A percentile compares a stretch with the other conserved stretches of the same genome.
Conservation (phyloP, 1,140 invertebrate genomes). For the Atta cephalotes region DNA sequence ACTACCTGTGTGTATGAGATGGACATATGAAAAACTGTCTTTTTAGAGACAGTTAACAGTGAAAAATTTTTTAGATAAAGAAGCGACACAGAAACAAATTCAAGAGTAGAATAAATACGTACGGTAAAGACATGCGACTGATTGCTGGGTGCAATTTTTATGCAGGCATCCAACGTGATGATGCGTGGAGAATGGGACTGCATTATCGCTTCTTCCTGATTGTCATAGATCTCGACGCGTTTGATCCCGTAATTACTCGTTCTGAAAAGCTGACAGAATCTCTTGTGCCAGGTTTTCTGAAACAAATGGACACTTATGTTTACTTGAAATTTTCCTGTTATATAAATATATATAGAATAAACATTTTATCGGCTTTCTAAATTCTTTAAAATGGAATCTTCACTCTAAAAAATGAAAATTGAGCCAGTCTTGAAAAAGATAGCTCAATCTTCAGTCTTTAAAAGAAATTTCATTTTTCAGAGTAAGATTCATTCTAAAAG, state of each 20-base stretch:
- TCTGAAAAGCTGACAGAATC: conserved; percentile 92
- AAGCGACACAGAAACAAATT: neutral
- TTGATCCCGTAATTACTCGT: conserved; percentile 94
- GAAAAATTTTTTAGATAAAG: neutral
- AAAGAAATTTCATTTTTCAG: too few relatives aligned
- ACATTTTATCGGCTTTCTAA: too few relatives aligned
- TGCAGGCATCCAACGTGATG: conserved; percentile 93
- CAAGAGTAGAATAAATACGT: conserved; percentile 70
- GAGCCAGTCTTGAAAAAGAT: too few relatives aligned
- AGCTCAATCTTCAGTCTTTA: too few relatives aligned
- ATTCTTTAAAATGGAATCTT: too few relatives aligned
- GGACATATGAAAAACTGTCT: neutral
- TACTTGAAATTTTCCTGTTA: neutral
- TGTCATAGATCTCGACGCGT: conserved; percentile 93
- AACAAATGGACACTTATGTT: conserved; percentile 73
- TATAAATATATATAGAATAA: neutral
- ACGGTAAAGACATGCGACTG: conserved; percentile 87
- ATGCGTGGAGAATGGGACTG: conserved; percentile 90
- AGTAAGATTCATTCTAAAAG: too few relatives aligned
- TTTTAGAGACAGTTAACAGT: neutral
- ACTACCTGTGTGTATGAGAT: conserved; percentile 87
- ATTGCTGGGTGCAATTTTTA: conserved; percentile 91
- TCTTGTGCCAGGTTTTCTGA: conserved; percentile 93
- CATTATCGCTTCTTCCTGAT: conserved; percentile 89
- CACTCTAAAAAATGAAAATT: too few relatives aligned